Percentiles rank a stretch among this genome's conserved stretches.
phyloP scores from a whole-genome alignment of 2,113 vertebrate species.

The Plecotus auritus region DNA sequence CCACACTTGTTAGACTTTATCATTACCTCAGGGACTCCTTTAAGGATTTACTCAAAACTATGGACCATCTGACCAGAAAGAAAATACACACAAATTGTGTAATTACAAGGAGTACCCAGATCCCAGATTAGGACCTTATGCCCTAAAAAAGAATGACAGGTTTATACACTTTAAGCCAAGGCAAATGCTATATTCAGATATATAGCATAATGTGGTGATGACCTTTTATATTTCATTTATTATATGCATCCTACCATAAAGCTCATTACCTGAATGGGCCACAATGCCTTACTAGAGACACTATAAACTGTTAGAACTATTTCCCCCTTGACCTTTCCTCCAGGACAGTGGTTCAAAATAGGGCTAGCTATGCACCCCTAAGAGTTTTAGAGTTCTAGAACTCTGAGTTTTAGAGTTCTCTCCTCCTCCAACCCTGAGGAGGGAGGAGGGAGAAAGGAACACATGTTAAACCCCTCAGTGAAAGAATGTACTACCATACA shows the following conservation, averaged over 20 bases:
- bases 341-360: background rate
- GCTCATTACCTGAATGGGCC: background rate
- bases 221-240: background rate
- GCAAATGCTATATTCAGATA: background rate
- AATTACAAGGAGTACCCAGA: background rate
- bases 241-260: background rate
- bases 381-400: background rate
- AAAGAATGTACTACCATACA: background rate
- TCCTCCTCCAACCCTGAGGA: background rate
- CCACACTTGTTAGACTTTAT: background rate
- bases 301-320: background rate
- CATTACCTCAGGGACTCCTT: background rate
- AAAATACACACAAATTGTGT: background rate
- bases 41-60: background rate
- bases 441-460: background rate
- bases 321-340: background rate
- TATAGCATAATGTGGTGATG: background rate
- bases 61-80: background rate
- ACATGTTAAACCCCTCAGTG: background rate
- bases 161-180: background rate
- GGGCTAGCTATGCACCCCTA: background rate
- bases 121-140: background rate
- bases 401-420: background rate
- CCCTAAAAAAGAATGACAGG: background rate
- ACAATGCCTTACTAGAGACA: background rate